Conservation (phyloP, 2,888 invertebrate species). For the Leptinotarsa haldemani region DNA sequence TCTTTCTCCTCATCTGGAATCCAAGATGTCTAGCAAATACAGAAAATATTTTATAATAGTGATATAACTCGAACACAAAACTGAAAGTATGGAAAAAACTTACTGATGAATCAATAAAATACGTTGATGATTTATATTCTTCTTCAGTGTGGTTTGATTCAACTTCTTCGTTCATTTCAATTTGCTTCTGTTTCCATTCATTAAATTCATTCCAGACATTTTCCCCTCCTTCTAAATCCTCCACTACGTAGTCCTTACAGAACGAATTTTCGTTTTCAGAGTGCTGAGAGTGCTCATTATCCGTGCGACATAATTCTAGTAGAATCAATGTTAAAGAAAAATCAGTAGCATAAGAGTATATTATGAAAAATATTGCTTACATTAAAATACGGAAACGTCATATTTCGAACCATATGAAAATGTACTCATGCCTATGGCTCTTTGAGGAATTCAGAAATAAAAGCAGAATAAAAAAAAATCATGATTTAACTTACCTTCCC, state of each 20-base stretch:
- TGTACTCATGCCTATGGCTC: background rate
- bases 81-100: constrained; percentile 11
- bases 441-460: background rate
- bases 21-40: constrained; percentile 8
- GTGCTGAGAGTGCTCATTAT: constrained; percentile 9
- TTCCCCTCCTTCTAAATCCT: background rate
- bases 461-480: constrained; percentile 13
- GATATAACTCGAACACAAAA: constrained; percentile 1
- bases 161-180: constrained; percentile 12
- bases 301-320: constrained; percentile 4
- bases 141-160: background rate
- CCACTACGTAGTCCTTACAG: background rate
- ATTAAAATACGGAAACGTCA: constrained; percentile 7
- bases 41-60: constrained; percentile 9
- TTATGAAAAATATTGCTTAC: constrained; percentile 9
- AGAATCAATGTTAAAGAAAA: background rate
- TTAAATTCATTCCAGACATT: background rate
- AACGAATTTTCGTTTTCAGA: constrained; percentile 17
- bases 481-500: constrained; percentile 9
- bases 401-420: background rate
- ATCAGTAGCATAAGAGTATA: background rate
- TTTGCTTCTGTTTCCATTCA: constrained; percentile 15
- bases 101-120: constrained; percentile 2
- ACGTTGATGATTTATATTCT: constrained; percentile 1
- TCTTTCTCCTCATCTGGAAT: constrained; percentile 4